phyloP scores from a whole-genome alignment of 2,113 vertebrate species.

The Psilopogon haemacephalus region DNA sequence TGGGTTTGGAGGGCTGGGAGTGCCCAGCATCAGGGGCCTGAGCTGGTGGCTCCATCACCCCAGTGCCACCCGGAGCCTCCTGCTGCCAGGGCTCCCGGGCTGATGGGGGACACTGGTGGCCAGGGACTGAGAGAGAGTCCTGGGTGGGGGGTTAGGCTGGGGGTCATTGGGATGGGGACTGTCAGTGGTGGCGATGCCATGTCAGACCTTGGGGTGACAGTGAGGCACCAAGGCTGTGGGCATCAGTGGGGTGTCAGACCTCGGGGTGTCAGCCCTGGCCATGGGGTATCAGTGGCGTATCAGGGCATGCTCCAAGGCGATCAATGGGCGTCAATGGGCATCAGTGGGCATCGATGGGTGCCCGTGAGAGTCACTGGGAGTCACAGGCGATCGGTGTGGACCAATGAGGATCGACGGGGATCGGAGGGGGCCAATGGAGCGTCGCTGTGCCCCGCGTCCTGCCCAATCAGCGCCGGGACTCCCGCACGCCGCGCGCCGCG shows the following conservation, averaged over 20 bases:
- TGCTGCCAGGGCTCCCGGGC: neutral
- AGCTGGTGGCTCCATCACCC: neutral
- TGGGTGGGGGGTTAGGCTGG: too few species aligned
- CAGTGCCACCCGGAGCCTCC: fast-evolving
- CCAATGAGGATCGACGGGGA: fast-evolving
- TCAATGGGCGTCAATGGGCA: too few species aligned
- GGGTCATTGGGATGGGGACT: too few species aligned
- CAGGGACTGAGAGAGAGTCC: too few species aligned
- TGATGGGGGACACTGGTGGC: too few species aligned
- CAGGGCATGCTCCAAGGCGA: too few species aligned
- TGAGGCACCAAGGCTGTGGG: too few species aligned
- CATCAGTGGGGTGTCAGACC: too few species aligned
- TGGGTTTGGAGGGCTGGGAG: neutral
- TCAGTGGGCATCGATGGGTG: fast-evolving
- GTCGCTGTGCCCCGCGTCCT: neutral
- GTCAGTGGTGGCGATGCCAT: neutral
- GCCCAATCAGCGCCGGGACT: slow-evolving; percentile 27
- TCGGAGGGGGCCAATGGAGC: neutral
- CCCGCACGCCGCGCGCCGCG: slow-evolving; percentile 37
- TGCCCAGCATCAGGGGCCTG: fast-evolving
- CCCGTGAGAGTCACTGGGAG: neutral
- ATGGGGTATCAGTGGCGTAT: fast-evolving
- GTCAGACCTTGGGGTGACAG: fast-evolving
- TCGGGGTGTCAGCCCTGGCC: too few species aligned
- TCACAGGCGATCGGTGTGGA: too few species aligned